phyloP scores from a whole-genome alignment of 2,888 invertebrate species.

The Alitta virens region DNA sequence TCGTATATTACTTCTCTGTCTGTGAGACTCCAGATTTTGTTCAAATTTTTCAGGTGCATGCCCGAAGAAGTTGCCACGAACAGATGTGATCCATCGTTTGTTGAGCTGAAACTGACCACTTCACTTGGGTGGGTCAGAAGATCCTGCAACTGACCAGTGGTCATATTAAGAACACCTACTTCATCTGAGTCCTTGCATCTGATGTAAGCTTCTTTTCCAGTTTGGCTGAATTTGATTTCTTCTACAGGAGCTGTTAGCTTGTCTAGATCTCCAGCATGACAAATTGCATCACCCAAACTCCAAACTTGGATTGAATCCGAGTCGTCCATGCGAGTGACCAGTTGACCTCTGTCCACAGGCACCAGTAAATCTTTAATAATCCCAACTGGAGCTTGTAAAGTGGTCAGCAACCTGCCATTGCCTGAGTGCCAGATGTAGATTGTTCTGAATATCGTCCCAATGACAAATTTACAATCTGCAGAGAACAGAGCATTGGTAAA shows the following conservation, averaged over 20 bases:
- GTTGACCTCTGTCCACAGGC: conserved; percentile 35
- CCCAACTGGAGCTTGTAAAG: conserved; percentile 51
- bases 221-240: conserved; percentile 38
- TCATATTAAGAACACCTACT: conserved; percentile 52
- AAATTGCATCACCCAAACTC: conserved; percentile 45
- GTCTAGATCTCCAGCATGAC: conserved; percentile 44
- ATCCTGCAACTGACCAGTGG: conserved; percentile 47
- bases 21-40: conserved; percentile 51
- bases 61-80: conserved; percentile 40
- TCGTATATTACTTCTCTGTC: conserved; percentile 46
- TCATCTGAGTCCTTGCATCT: conserved; percentile 48
- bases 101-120: conserved; percentile 42
- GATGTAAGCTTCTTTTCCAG: conserved; percentile 40
- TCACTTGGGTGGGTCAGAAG: conserved; percentile 50
- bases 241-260: conserved; percentile 45
- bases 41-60: conserved; percentile 34
- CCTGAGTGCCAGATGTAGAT: conserved; percentile 50
- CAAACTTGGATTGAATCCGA: conserved; percentile 46
- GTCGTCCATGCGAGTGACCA: conserved; percentile 41
- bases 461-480: conserved; percentile 44
- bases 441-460: conserved; percentile 51
- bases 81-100: conserved; percentile 44
- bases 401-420: conserved; percentile 29
- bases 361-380: conserved; percentile 42
- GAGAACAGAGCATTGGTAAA: conserved; percentile 50